phyloP scores from a whole-genome alignment of 1,140 invertebrate genomes.

The Nylanderia fulva region DNA sequence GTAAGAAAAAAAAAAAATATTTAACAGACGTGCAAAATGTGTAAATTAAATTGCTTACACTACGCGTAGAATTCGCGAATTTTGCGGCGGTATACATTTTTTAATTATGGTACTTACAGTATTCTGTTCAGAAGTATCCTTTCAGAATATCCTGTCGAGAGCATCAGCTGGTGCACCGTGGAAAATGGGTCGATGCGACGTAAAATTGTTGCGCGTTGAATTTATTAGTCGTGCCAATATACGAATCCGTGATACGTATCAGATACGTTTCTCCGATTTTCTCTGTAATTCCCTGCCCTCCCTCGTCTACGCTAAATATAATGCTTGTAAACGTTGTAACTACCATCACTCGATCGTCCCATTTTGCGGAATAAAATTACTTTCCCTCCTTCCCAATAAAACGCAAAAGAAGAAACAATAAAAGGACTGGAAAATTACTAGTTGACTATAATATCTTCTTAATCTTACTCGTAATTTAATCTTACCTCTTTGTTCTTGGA shows the following conservation, averaged over 20 bases:
- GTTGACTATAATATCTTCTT: background rate
- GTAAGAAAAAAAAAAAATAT: background rate
- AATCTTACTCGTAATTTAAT: conserved; percentile 32
- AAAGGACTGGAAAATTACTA: conserved; percentile 11
- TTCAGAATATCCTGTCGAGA: background rate
- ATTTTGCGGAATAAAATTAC: conserved; percentile 24
- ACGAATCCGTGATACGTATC: background rate
- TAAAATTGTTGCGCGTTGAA: conserved; percentile 30
- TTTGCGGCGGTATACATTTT: conserved; percentile 36
- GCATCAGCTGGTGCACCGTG: background rate
- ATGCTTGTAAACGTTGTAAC: conserved; percentile 19
- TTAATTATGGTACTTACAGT: conserved; percentile 8
- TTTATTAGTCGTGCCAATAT: conserved; percentile 39
- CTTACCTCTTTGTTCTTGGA: background rate
- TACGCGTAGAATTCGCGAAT: background rate
- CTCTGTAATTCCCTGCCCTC: background rate
- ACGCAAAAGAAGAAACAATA: conserved; percentile 25
- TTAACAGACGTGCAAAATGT: background rate
- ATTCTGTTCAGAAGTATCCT: conserved; percentile 6
- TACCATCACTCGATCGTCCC: conserved; percentile 16
- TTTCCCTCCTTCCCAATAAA: conserved; percentile 8
- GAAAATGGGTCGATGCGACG: conserved; percentile 15
- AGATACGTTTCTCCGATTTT: conserved; percentile 18
- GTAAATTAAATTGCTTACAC: background rate
- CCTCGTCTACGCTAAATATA: conserved; percentile 21